Evolutionary conservation across 2,113 vertebrate species (phyloP).

Genomic region (Oryzias curvinotus): DNA sequence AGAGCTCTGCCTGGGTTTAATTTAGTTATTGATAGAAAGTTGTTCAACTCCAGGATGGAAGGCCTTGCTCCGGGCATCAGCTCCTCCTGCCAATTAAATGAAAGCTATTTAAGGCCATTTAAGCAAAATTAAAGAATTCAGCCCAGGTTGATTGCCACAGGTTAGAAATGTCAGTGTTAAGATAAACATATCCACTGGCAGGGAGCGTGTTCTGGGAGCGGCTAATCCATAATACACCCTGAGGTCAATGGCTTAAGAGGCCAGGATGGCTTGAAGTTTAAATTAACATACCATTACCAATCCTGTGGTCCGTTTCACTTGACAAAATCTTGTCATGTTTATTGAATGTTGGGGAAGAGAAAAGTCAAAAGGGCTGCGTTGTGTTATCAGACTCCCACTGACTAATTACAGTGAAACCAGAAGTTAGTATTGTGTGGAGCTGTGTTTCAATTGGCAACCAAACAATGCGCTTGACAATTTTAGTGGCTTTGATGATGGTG

Average conservation of each 20-base stretch:
- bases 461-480: no score
- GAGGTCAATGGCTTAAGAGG: constrained; percentile 3
- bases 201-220: constrained; percentile 5
- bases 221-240: constrained; percentile 13
- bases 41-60: constrained; percentile 45
- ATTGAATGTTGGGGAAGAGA: not conserved
- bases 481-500: no score
- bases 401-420: no score
- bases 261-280: constrained; percentile 1
- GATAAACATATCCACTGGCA: constrained; percentile 13
- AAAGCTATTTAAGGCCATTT: constrained; percentile 73
- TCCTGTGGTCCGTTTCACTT: constrained; percentile 2
- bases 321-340: not conserved
- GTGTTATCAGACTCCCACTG: no score
- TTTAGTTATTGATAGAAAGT: constrained; percentile 62
- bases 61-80: constrained; percentile 57
- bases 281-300: not conserved
- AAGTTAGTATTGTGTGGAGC: no score
- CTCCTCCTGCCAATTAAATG: constrained; percentile 65
- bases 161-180: constrained; percentile 52
- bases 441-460: no score
- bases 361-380: no score
- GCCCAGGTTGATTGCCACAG: constrained; percentile 51
- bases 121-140: constrained; percentile 69
- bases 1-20: constrained; percentile 55